Percentiles rank a stretch among this genome's conserved stretches.
phyloP scores from a whole-genome alignment of 2,888 invertebrate genomes.

The Xestoiulus laeticollis region DNA sequence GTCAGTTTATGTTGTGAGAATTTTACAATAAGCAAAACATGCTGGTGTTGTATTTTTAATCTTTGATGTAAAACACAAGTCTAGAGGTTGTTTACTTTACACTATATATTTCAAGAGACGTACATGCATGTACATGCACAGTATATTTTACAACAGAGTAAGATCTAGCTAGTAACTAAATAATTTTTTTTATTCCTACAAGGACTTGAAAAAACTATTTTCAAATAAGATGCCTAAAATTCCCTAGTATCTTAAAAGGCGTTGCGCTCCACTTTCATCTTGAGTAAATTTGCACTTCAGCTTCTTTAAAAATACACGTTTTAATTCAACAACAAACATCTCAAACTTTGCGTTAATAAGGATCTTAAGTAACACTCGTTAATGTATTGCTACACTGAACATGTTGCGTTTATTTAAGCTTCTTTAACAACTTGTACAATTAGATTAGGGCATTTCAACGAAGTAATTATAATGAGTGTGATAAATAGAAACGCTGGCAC shows the following conservation, averaged over 20 bases:
- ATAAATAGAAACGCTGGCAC: not conserved
- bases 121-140: not conserved
- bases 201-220: not conserved
- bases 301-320: not conserved
- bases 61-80: too few relatives aligned
- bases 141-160: too few relatives aligned
- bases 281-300: not conserved
- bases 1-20: too few relatives aligned
- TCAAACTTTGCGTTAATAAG: not conserved
- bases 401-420: not conserved
- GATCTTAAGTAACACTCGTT: not conserved
- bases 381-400: not conserved
- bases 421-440: not conserved
- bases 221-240: not conserved
- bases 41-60: too few relatives aligned
- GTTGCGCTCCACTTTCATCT: not conserved
- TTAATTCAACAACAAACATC: not conserved
- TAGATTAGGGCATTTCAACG: slow-evolving; percentile 8
- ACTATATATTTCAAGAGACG: too few relatives aligned
- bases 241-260: not conserved
- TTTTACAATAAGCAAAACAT: too few relatives aligned
- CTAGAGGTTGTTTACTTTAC: too few relatives aligned
- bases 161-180: too few relatives aligned
- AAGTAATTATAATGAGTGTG: slow-evolving; percentile 18
- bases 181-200: not conserved